Conservation (phyloP, 1,140 invertebrate species). For the Berghia stephanieae region DNA sequence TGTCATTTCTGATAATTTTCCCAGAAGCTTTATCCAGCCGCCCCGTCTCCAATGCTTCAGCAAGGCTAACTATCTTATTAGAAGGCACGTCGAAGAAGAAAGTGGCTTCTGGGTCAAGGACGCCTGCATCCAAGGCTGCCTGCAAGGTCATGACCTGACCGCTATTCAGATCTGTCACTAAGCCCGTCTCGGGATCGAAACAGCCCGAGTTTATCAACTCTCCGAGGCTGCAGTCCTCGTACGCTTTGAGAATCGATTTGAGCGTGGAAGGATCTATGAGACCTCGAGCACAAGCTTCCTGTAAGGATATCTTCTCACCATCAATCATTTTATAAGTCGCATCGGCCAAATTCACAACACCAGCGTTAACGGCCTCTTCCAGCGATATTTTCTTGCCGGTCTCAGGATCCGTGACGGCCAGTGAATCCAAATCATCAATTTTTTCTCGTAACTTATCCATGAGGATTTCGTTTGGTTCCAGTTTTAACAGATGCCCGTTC, state of each 20-base stretch:
- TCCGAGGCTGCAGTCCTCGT: slow-evolving; percentile 51
- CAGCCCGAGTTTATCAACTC: slow-evolving; percentile 78
- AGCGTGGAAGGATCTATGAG: slow-evolving; percentile 88
- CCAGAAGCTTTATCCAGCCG: slow-evolving; percentile 51
- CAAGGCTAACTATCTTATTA: slow-evolving; percentile 50
- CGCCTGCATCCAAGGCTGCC: slow-evolving; percentile 79
- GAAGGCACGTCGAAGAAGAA: slow-evolving; percentile 55
- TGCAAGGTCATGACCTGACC: slow-evolving; percentile 62
- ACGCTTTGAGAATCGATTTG: slow-evolving; percentile 53
- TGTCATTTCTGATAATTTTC: slow-evolving; percentile 50
- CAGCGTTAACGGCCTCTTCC: slow-evolving; percentile 80
- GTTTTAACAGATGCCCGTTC: slow-evolving; percentile 69
- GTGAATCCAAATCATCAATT: slow-evolving; percentile 79
- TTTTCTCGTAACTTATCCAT: slow-evolving; percentile 61
- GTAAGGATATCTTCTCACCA: slow-evolving; percentile 74
- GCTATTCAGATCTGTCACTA: slow-evolving; percentile 75
- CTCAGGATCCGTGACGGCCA: slow-evolving; percentile 80
- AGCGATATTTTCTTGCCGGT: slow-evolving; percentile 77
- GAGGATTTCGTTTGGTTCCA: slow-evolving; percentile 46
- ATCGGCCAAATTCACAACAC: slow-evolving; percentile 72
- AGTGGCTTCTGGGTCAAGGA: slow-evolving; percentile 77
- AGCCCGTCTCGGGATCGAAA: slow-evolving; percentile 75
- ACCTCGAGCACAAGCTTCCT: slow-evolving; percentile 83
- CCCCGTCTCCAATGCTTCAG: slow-evolving; percentile 51
- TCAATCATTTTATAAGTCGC: slow-evolving; percentile 59